Base-by-base conservation (phyloP, 2,888 invertebrate genomes). In the Hylaea fasciaria region DNA sequence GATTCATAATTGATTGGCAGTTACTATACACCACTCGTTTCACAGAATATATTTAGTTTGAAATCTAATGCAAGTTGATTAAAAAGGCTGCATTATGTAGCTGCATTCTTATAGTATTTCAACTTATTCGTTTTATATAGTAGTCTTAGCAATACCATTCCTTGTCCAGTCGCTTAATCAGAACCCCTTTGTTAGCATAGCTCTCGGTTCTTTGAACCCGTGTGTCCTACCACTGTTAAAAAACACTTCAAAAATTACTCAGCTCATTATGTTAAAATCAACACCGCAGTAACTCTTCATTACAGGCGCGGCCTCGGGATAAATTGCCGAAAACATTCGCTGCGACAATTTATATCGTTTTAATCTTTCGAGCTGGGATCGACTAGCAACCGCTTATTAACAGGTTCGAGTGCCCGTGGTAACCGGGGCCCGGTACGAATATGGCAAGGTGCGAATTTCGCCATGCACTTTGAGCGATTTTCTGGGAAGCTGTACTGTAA, bases 261-360 rank as follows among this genome's bases (percentile, higher is more conserved):
- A 73, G 78, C 77, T 84, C 81, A 84, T 87, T 85, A 86, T 83
- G 80, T 83, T 82, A 85, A 87, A 86, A 86, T 84, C 82, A 84
- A 87, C 85, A 85, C 80, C 73, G 78, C 73, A 72, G 79, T 83
- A 81, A 84, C 80, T 84, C 84, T 83, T 86, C 82, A 85, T 86
- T 83, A 84, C 75, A 62, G 72, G 57, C 41, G 50, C 43, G 73
- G 72, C 77, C 77, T 79, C 78, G 73, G 74, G 71, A 77, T 68
- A 73, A 73, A 72, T 73, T 75, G 65, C 70, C 74, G 65, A 77
- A 78, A 80, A 77, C 71, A 69, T 72, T 69, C 71, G 65, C 66
- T 66, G 66, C 63, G 71, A 71, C 75, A 71, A 78, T 75, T 77
- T 75, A 79, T 80, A 79, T 80, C 75, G 70, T 69, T 75, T 73